phyloP scores from a whole-genome alignment of 2,113 vertebrate genomes.

The Crotalus helleri region DNA sequence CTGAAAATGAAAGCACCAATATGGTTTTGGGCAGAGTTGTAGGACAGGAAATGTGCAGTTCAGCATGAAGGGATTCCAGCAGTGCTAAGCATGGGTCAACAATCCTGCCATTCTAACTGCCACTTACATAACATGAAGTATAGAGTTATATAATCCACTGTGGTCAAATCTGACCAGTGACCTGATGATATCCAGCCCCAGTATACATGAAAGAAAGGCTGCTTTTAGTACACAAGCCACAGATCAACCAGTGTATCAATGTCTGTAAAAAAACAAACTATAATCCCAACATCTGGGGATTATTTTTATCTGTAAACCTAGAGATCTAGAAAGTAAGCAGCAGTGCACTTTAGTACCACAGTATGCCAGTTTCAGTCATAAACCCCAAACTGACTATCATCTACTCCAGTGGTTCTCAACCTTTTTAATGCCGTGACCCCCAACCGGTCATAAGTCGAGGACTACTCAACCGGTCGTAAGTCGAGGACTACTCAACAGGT shows the following conservation, averaged over 20 bases:
- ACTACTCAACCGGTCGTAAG: too few relatives aligned
- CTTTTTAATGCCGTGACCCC: too few relatives aligned
- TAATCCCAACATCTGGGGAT: neutral
- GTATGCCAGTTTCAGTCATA: neutral
- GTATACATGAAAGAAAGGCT: neutral
- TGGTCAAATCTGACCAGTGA: neutral
- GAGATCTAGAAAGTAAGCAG: neutral
- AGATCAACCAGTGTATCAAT: neutral
- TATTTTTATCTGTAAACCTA: neutral
- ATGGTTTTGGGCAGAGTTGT: neutral
- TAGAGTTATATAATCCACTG: neutral
- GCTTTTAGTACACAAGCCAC: neutral
- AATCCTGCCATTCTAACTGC: neutral
- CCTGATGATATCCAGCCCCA: neutral
- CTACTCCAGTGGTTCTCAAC: neutral
- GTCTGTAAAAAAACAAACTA: neutral
- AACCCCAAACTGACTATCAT: neutral
- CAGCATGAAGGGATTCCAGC: neutral
- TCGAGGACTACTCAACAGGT: too few relatives aligned
- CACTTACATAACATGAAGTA: neutral
- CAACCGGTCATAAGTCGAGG: too few relatives aligned
- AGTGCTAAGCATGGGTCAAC: neutral
- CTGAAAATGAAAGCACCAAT: neutral
- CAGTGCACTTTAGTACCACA: neutral
- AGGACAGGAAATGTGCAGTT: neutral